Conservation (phyloP, 2,888 invertebrate genomes). For the Conus canariensis region DNA sequence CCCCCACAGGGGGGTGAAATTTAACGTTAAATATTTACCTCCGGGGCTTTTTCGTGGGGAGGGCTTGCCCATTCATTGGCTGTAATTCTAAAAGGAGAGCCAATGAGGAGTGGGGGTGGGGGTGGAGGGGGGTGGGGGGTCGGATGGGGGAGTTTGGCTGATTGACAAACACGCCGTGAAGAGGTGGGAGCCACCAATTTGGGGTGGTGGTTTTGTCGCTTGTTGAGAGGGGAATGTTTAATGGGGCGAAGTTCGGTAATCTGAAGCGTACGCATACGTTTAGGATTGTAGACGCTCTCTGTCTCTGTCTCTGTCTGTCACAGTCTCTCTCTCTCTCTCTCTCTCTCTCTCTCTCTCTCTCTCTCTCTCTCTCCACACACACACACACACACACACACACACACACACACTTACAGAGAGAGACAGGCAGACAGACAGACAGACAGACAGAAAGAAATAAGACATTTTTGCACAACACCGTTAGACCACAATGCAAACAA, state of each 20-base stretch:
- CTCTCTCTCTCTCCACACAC: constrained; percentile 25
- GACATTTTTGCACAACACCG: too few species aligned
- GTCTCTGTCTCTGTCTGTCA: neutral
- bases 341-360: constrained; percentile 25
- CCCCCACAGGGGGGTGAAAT: neutral
- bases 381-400: too few species aligned
- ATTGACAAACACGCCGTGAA: constrained; percentile 39
- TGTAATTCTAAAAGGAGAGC: neutral
- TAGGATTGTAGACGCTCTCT: neutral
- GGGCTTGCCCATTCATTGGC: constrained; percentile 16
- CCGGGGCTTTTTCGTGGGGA: constrained; percentile 5
- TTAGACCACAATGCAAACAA: too few species aligned
- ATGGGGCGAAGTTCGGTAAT: neutral
- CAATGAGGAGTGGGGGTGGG: neutral
- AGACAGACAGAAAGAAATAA: too few species aligned
- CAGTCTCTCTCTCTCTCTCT: constrained; percentile 2
- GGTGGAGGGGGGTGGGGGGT: neutral
- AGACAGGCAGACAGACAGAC: too few species aligned
- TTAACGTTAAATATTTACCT: constrained; percentile 43
- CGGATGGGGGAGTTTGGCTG: neutral
- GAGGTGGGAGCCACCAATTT: neutral
- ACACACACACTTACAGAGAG: too few species aligned
- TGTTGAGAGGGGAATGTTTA: neutral
- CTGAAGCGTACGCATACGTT: neutral
- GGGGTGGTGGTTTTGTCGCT: neutral